Conservation (phyloP, 2,888 invertebrate species). For the Saturnia japonica region DNA sequence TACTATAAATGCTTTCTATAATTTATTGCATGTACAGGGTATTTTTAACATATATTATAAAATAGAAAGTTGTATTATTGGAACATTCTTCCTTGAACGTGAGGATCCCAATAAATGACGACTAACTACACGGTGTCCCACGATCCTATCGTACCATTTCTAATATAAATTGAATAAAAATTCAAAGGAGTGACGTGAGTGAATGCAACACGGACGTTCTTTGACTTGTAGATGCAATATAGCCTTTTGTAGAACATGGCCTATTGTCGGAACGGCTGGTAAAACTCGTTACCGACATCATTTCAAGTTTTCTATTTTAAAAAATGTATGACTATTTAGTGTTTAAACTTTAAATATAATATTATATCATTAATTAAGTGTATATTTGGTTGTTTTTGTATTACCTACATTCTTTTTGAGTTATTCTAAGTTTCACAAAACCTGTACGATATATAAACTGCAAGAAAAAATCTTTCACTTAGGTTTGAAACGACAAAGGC, state of each 20-base stretch:
- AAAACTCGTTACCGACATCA: neutral
- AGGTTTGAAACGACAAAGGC: too few species aligned
- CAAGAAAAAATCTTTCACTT: too few species aligned
- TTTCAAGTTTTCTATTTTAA: neutral
- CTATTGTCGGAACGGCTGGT: constrained; percentile 7
- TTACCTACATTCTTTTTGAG: neutral
- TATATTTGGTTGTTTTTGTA: neutral
- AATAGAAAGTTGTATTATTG: constrained; percentile 46
- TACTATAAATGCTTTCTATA: neutral
- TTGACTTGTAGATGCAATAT: constrained; percentile 7
- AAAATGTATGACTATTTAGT: neutral
- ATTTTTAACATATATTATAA: constrained; percentile 30
- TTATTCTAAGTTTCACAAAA: too few species aligned
- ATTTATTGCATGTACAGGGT: neutral
- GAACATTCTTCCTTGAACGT: constrained; percentile 27
- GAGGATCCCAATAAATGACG: constrained; percentile 31
- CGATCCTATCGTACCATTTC: constrained; percentile 20
- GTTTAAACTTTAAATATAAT: neutral
- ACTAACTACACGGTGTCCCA: constrained; percentile 25
- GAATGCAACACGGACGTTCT: constrained; percentile 19
- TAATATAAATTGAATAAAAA: constrained; percentile 20
- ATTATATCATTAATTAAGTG: neutral
- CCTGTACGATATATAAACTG: too few species aligned
- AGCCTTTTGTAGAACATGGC: constrained; percentile 13
- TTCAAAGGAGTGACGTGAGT: constrained; percentile 17